Evolutionary conservation across 2,113 vertebrate species (phyloP), one percentile per base, ranked within the genome.

Genomic region (Pterophyllum scalare): DNA sequence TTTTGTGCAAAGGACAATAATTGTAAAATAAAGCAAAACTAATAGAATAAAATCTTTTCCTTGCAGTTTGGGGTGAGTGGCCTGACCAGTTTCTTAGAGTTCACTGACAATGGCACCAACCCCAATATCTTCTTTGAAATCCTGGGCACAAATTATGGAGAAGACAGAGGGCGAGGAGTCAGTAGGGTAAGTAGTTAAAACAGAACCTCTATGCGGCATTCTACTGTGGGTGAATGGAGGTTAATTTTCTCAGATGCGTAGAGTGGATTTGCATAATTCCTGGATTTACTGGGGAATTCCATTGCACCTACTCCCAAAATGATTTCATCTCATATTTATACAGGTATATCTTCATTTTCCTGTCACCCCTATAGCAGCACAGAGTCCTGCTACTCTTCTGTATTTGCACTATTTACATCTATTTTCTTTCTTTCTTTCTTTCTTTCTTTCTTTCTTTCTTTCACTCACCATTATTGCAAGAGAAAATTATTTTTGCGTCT

Each of bases 81-180:
- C 35, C 95, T 99, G 81, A 99, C 98, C 59, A 98, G 97, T 84
- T 96, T 98, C 76, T 93, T 99, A 85, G 98, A 99, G 91, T 99
- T 99, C 95, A 97, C 94, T 31, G 97, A 99, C 83, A 97, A 98
- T 60, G 98, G 98, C 43, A 96, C 95, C 0, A 99, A 99, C 94
- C 98, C 98, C 80, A 99, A 99, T 77, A 98, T 99, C 79, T 95
- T 97, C 85, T 99, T 99, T 90, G 98, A 99, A 96, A 99, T 99
- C 92, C 90, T 99, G 93, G 98, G 98, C 72, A 99, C 98, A 70
- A 99, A 97, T 92, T 99, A 99, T 2, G 98, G 98, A 87, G 98
- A 99, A 86, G 98, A 99, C 89, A 95, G 98, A 46, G 98, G 98
- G 74, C 96, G 98, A 93, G 98, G 98, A 65, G 96, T 99, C 90